phyloP scores from a whole-genome alignment of 2,888 invertebrate species.

The Pogonocherus hispidulus region DNA sequence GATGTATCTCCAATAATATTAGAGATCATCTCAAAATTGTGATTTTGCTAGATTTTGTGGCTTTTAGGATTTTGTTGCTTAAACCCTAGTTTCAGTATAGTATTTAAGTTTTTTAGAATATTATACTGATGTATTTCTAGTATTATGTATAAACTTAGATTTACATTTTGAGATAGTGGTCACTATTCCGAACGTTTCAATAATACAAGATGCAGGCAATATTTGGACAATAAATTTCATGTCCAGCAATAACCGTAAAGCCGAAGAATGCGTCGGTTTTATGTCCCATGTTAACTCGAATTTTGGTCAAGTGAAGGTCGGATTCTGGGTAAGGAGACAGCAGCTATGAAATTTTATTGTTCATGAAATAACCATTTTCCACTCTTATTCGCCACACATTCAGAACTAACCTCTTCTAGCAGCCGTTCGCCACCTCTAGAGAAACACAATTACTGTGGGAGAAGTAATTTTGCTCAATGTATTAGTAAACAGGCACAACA shows the following conservation, averaged over 20 bases:
- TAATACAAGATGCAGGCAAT: background rate
- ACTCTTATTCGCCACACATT: background rate
- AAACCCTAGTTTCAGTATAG: too few species aligned
- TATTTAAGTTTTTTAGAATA: too few species aligned
- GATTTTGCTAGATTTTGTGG: too few species aligned
- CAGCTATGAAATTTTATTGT: constrained; percentile 2
- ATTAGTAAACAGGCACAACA: background rate
- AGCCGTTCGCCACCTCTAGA: background rate
- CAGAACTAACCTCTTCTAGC: background rate
- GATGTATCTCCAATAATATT: too few species aligned
- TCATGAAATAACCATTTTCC: constrained; percentile 4
- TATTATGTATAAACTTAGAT: too few species aligned
- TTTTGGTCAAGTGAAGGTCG: constrained; percentile 1
- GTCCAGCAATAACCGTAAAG: constrained; percentile 2
- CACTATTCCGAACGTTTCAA: background rate
- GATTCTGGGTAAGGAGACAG: background rate
- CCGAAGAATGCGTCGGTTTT: background rate
- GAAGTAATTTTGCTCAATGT: background rate
- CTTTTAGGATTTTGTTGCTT: too few species aligned
- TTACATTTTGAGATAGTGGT: too few species aligned
- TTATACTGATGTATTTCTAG: too few species aligned
- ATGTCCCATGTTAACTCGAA: constrained; percentile 2
- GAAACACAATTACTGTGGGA: background rate
- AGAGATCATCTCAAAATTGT: too few species aligned
- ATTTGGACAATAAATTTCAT: background rate